Base-by-base conservation (phyloP, 2,888 invertebrate genomes). In the Clitarchus hookeri region DNA sequence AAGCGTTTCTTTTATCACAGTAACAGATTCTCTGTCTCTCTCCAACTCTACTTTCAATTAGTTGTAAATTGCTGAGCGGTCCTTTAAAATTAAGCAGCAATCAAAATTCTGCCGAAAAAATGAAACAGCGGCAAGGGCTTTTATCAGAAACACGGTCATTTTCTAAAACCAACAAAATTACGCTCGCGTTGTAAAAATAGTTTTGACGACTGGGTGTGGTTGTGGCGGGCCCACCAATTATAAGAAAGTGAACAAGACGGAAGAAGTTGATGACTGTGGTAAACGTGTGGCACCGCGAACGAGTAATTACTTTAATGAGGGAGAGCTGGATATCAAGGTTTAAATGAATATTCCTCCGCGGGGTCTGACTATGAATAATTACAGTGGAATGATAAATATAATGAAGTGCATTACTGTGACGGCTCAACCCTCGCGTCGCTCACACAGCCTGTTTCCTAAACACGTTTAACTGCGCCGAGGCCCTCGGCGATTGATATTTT, bases 221-320 rank as follows among this genome's bases (percentile, higher is more conserved):
- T 65, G n/a, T n/a, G n/a, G 3, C 8, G 8, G n/a, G 16, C 0
- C 65, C n/a, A 65, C 65, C 65, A 65, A n/a, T 65, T 65, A 65
- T 23, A n/a, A 23, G 65, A 65, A 65, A 65, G 65, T 65, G 11
- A 65, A 65, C 65, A 65, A 23, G 23, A 65, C 1, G 16, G 65
- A 65, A 65, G n/a, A 16, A 65, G 65, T 65, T 65, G n/a, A 65
- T 65, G n/a, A 65, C 16, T 8, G 23, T 65, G 16, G 8, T 65
- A 65, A 65, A 6, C 8, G 8, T 65, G 65, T 65, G n/a, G 65
- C 65, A n/a, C n/a, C 65, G 65, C 1, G 65, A 23, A 65, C 2
- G 16, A 65, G n/a, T 65, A n/a, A 65, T 65, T 65, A 65, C n/a
- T 65, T 65, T 65, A 65, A 65, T n/a, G 65, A 65, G 65, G 65